Evolutionary conservation across 2,113 vertebrate species (phyloP).

Genomic region (Etheostoma cragini): DNA sequence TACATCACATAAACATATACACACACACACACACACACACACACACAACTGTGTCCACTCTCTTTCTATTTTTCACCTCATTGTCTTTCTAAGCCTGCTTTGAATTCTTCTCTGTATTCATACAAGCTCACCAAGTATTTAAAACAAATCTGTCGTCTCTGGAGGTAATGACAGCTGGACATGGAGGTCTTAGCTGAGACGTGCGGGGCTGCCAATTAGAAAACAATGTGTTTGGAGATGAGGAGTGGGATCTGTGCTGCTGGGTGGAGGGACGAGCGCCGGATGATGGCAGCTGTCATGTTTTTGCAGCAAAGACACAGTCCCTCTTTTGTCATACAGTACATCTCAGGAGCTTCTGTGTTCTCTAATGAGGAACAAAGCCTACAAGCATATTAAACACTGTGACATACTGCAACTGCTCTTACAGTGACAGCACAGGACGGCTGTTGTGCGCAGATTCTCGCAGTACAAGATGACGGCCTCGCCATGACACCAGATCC

Average conservation of each 20-base stretch:
- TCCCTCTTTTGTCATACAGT: conserved; percentile 65
- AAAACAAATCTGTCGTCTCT: conserved; percentile 68
- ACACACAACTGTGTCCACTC: conserved; percentile 25
- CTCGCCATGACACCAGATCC: conserved; percentile 10
- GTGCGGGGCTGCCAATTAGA: conserved; percentile 70
- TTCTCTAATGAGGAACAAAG: conserved; percentile 78
- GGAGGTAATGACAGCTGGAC: conserved; percentile 57
- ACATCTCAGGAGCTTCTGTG: conserved; percentile 66
- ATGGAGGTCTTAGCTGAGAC: conserved; percentile 56
- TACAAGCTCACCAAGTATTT: conserved; percentile 52
- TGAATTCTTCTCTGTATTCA: conserved; percentile 52
- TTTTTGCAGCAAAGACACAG: conserved; percentile 66
- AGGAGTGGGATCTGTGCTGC: conserved; percentile 50
- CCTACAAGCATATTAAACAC: conserved; percentile 67
- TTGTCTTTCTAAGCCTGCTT: conserved; percentile 38
- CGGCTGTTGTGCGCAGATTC: conserved; percentile 45
- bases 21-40: conserved; percentile 22
- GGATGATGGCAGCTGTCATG: conserved; percentile 74
- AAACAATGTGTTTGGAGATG: conserved; percentile 64
- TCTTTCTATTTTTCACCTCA: conserved; percentile 30
- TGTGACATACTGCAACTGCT: conserved; percentile 56
- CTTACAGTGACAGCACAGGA: conserved; percentile 42
- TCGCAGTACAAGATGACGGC: conserved; percentile 35
- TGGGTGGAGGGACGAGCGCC: conserved; percentile 34
- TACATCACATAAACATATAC: conserved; percentile 13